phyloP scores from a whole-genome alignment of 2,888 invertebrate species.

The Oscheius myriophilus region DNA sequence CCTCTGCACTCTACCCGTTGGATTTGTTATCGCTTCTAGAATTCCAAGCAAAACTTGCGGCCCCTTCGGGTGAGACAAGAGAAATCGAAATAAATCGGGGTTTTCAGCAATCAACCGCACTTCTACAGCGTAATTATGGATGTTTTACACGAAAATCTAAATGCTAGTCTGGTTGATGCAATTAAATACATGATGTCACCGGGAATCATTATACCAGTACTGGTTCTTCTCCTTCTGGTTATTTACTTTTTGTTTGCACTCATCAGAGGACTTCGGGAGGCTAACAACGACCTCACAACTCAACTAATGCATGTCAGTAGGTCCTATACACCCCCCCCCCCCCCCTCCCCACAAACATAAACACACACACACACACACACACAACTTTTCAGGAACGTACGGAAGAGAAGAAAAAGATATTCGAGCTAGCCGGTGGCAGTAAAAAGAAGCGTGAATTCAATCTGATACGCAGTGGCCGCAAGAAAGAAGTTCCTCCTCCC shows the following conservation, averaged over 20 bases:
- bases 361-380: not conserved
- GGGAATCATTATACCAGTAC: slow-evolving; percentile 89
- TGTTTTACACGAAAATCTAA: slow-evolving; percentile 59
- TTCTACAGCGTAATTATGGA: slow-evolving; percentile 68
- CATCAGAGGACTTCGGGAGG: slow-evolving; percentile 87
- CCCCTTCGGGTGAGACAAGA: slow-evolving; percentile 80
- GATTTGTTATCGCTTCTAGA: slow-evolving; percentile 91
- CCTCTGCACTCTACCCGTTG: slow-evolving; percentile 91
- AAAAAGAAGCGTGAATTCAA: slow-evolving; percentile 23
- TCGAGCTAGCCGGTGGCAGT: slow-evolving; percentile 76
- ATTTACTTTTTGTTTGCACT: slow-evolving; percentile 93
- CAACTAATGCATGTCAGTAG: slow-evolving; percentile 66
- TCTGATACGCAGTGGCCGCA: not conserved
- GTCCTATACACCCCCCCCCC: not conserved
- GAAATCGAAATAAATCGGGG: not conserved
- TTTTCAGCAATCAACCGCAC: slow-evolving; percentile 52
- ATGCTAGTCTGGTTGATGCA: slow-evolving; percentile 46
- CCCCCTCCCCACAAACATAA: not conserved
- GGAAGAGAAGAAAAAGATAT: slow-evolving; percentile 91
- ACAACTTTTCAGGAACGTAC: slow-evolving; percentile 75
- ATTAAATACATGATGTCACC: slow-evolving; percentile 90
- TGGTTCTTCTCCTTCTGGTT: slow-evolving; percentile 81
- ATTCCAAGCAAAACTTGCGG: slow-evolving; percentile 95
- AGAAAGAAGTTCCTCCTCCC: not conserved
- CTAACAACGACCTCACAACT: slow-evolving; percentile 87